These are phyloP conservation scores for Lathamus discolor DNA, from an alignment of 2,113 vertebrate species.

Conservation along the genomic window DNA sequence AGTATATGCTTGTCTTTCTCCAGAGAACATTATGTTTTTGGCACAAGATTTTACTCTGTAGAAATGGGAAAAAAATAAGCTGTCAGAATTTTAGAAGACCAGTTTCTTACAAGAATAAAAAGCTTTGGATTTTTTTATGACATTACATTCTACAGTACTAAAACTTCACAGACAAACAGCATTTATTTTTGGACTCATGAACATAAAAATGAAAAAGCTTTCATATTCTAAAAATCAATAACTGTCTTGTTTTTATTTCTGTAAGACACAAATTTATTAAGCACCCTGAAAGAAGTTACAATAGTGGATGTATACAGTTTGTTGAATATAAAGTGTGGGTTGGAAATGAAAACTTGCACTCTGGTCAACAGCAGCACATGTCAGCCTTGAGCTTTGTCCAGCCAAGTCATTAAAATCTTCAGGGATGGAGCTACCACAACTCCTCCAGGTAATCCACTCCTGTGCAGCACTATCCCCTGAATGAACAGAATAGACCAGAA, in stretches of 20 bases:
- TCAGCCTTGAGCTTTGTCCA: background rate
- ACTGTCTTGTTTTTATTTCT: background rate
- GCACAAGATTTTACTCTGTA: background rate
- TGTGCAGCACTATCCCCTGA: background rate
- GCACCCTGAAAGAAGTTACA: background rate
- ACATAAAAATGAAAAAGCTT: background rate
- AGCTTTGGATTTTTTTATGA: background rate
- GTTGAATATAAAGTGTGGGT: background rate
- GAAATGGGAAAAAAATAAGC: background rate
- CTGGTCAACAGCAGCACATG: background rate
- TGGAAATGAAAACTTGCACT: background rate
- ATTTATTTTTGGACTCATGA: background rate
- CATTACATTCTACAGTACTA: background rate
- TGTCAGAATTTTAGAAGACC: background rate
- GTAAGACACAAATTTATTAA: background rate
- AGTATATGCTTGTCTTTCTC: background rate
- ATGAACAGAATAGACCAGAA: background rate
- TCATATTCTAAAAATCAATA: background rate
- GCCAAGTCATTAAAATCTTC: background rate
- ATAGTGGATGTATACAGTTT: background rate
- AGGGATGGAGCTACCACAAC: background rate
- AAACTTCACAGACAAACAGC: background rate
- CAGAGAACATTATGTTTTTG: background rate
- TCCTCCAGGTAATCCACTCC: background rate
- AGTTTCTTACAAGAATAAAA: background rate